Evolutionary conservation across 1,140 invertebrate species (phyloP).

Genomic region (Drosophila takahashii): DNA sequence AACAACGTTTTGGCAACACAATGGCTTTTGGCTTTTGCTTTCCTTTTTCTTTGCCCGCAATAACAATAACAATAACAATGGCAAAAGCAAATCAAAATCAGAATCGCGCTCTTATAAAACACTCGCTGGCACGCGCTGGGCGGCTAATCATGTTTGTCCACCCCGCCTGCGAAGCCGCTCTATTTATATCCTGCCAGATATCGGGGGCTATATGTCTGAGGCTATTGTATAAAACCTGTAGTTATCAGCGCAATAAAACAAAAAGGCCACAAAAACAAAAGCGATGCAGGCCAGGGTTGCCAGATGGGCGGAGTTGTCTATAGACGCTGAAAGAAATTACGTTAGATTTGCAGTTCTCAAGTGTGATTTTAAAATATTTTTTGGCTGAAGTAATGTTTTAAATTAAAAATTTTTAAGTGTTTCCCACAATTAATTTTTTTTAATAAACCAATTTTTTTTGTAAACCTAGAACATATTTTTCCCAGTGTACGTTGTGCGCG

Average conservation of each 20-base stretch:
- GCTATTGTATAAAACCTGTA: conserved; percentile 23
- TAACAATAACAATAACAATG: conserved; percentile 13
- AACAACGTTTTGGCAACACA: conserved; percentile 38
- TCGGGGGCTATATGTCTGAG: neutral
- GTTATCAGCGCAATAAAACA: conserved; percentile 38
- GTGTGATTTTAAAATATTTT: too few species aligned
- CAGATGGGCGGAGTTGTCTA: neutral
- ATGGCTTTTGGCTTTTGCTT: neutral
- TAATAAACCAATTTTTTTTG: too few species aligned
- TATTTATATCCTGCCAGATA: conserved; percentile 38
- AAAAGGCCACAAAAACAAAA: conserved; percentile 38
- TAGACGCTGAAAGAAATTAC: neutral
- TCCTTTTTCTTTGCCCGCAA: conserved; percentile 4
- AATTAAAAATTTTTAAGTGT: too few species aligned
- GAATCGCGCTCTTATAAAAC: conserved; percentile 38
- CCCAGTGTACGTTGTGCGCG: neutral
- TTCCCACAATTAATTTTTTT: too few species aligned
- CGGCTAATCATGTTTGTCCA: conserved; percentile 40
- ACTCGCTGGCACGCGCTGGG: conserved; percentile 35
- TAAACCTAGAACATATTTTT: too few species aligned
- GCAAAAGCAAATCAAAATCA: conserved; percentile 8
- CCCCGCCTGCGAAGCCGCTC: conserved; percentile 28
- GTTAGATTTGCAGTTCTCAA: neutral
- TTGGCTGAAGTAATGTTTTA: too few species aligned
- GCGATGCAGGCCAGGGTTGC: neutral